Evolutionary conservation across 2,113 vertebrate genomes (phyloP), one percentile per base, ranked within the genome.

Genomic region (Psettodes erumei): DNA sequence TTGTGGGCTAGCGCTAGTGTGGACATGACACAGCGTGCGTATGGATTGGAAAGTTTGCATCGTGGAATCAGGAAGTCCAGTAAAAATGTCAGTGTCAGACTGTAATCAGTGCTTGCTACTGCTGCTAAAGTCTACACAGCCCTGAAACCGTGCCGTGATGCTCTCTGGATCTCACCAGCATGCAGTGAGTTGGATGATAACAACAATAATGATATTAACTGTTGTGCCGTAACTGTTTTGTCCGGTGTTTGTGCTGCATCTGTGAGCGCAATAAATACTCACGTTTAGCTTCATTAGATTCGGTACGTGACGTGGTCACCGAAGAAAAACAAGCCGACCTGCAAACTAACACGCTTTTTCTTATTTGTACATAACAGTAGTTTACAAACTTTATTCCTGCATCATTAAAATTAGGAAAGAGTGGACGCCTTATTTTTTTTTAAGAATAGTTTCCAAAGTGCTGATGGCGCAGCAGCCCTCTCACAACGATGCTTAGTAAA

Each of bases 1-100:
- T 2, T 6, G 5, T 25, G n/a, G n/a, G 10, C 3, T 12, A 0
- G 21, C 4, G 15, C n/a, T 15, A 1, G 1, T 37, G 12, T 10
- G 3, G 54, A 25, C 18, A 79, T 37, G 12, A 68, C 40, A 1
- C 19, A 5, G 48, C 15, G 15, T 16, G 48, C 6, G n/a, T 8
- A 33, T 7, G 63, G 18, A 35, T 60, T 71, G 71, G 75, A 86
- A 81, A 81, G 80, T 81, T 86, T 84, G 64, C 33, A 50, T 66
- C n/a, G 81, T 71, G 67, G 71, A 84, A 88, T 74, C 77, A 88
- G 86, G 86, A 86, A 88, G 86, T 85, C n/a, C n/a, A 30, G 38
- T 19, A 0, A 10, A n/a, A 38, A 28, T 51, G 8, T 1, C 15
- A 2, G 4, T n/a, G 42, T 43, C 37, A 16, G 1, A 33, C 11